Conservation (phyloP, 2,797 vertebrate genomes). For the Austrolebias charrua region DNA sequence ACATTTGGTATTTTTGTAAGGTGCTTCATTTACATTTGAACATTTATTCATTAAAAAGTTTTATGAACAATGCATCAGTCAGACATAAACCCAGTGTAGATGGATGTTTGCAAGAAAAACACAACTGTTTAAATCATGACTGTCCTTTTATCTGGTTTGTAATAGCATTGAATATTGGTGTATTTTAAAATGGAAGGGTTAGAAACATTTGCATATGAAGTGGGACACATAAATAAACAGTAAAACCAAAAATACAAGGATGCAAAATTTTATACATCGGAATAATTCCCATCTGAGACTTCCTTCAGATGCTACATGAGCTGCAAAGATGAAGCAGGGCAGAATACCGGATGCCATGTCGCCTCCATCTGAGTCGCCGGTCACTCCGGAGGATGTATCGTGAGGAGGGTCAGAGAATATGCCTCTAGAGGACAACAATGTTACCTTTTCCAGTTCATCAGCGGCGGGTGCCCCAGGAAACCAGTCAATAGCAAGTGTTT, state of each 20-base stretch:
- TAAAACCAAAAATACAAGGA: background rate
- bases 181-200: slow-evolving; percentile 33
- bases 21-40: slow-evolving; percentile 24
- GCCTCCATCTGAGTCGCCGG: slow-evolving; percentile 47
- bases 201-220: slow-evolving; percentile 7
- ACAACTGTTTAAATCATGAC: slow-evolving; percentile 63
- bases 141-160: slow-evolving; percentile 67
- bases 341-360: slow-evolving; percentile 31
- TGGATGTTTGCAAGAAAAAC: slow-evolving; percentile 59
- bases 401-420: slow-evolving; percentile 15
- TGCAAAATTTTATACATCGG: background rate
- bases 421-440: slow-evolving; percentile 52
- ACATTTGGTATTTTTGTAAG: slow-evolving; percentile 3
- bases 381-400: slow-evolving; percentile 17
- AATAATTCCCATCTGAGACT: slow-evolving; percentile 44
- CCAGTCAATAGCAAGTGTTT: slow-evolving; percentile 68
- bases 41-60: slow-evolving; percentile 28
- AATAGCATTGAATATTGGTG: slow-evolving; percentile 48
- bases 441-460: slow-evolving; percentile 69
- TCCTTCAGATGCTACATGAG: slow-evolving; percentile 36
- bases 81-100: slow-evolving; percentile 50
- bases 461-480: slow-evolving; percentile 51
- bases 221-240: slow-evolving; percentile 2
- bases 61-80: slow-evolving; percentile 29
- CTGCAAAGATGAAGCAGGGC: slow-evolving; percentile 58